Evolutionary conservation across 1,140 invertebrate species (phyloP), one percentile per base, ranked within the genome.

Genomic region (Leptopilina boulardi): DNA sequence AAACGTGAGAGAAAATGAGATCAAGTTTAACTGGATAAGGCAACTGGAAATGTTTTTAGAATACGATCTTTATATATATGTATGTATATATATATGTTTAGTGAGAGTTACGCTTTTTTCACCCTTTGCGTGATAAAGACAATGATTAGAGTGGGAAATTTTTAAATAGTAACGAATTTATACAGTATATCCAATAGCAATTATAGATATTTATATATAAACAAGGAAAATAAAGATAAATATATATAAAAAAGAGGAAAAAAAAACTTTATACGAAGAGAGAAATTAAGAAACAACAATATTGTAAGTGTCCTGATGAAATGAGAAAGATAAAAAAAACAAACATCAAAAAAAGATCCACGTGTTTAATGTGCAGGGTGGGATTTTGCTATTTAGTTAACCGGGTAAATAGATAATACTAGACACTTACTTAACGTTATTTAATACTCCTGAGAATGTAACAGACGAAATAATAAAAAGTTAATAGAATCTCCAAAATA

Each of bases 31-130:
- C 59, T 66, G 23, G 59, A 66, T 30, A 30, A 66, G 23, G 26
- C 59, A 66, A 30, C 59, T 66, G 26, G 59, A 66, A 66, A 66
- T 66, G 59, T 66, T 66, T 66, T 66, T 66, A 30, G 59, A 66
- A 66, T 30, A 26, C 59, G 59, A 66, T 66, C 59, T 66, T 66
- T 66, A 34, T 34, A 34, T 34, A 34, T 34, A 34, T 34, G 6
- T 34, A 34, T 34, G 6, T 34, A 34, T 34, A 34, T 34, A 34
- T 38, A 38, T 38, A 38, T 38, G 9, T 38, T 8, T 66, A n/a
- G 21, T 66, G 26, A 23, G 26, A 30, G 26, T 34, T 66, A 66
- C 59, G 15, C 59, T 34, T 30, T 8, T 30, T 0, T 66, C 18
- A 18, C 6, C 8, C 34, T 38, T 38, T 38, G 34, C 34, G 34